Evolutionary conservation across 2,113 vertebrate genomes (phyloP).

Genomic region (Gymnocephalus cernua): DNA sequence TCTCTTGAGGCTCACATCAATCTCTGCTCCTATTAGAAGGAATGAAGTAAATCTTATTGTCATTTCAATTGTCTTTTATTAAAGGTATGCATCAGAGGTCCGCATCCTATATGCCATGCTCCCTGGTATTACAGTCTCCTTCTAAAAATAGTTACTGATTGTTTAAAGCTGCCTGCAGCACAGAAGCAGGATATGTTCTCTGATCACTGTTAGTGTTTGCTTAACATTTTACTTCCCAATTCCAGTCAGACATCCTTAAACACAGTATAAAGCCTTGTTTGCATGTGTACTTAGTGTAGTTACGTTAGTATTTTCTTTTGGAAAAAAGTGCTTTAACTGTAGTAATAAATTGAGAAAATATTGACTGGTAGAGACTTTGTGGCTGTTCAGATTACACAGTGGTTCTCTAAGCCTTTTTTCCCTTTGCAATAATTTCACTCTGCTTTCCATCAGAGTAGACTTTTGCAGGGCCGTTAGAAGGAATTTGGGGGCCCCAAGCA

Average conservation of each 20-base stretch:
- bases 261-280: background rate
- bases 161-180: conserved; percentile 8
- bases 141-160: conserved; percentile 43
- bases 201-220: conserved; percentile 10
- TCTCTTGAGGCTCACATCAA: conserved; percentile 70
- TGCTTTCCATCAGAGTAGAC: conserved; percentile 47
- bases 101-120: conserved; percentile 47
- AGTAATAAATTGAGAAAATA: conserved; percentile 3
- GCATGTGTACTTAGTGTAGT: background rate
- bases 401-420: conserved; percentile 26
- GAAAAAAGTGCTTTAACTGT: conserved; percentile 5
- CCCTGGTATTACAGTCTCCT: conserved; percentile 46
- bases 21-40: conserved; percentile 71
- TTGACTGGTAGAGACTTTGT: conserved; percentile 13
- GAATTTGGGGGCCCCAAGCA: too few species aligned
- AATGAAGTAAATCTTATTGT: conserved; percentile 79
- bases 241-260: background rate
- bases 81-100: conserved; percentile 64
- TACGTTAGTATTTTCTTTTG: background rate
- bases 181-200: conserved; percentile 1
- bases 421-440: conserved; percentile 35
- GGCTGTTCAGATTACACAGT: conserved; percentile 17
- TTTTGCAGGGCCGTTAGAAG: too few species aligned
- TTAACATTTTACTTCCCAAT: conserved; percentile 11
- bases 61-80: conserved; percentile 80